A percentile compares a stretch with the other conserved stretches of the same genome.
phyloP scores from a whole-genome alignment of 1,140 invertebrate species.

The Camponotus pennsylvanicus region DNA sequence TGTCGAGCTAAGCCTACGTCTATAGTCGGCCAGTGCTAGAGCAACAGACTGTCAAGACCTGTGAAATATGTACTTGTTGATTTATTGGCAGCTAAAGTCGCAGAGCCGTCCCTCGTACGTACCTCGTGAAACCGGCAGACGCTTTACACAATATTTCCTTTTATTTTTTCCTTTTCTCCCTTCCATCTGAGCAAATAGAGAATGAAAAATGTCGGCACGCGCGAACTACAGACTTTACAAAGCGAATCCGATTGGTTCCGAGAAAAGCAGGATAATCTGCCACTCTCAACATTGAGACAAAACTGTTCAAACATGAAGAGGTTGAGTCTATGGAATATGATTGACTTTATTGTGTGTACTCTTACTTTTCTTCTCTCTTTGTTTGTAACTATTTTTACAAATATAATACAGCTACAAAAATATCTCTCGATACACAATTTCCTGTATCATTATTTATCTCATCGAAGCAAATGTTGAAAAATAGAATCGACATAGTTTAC shows the following conservation, averaged over 20 bases:
- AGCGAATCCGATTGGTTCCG: neutral
- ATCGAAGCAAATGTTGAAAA: neutral
- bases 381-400: neutral
- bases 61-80: constrained; percentile 70
- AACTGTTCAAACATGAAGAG: neutral
- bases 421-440: neutral
- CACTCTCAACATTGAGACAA: neutral
- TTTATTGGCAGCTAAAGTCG: constrained; percentile 72
- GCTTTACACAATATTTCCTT: neutral
- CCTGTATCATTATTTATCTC: neutral
- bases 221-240: neutral
- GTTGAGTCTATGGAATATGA: neutral
- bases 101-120: constrained; percentile 31
- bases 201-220: constrained; percentile 13
- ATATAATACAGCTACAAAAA: neutral
- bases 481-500: neutral
- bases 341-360: too few species aligned
- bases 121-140: constrained; percentile 25
- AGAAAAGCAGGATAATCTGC: neutral
- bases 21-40: constrained; percentile 1
- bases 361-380: neutral
- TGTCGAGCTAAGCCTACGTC: constrained; percentile 6
- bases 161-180: neutral
- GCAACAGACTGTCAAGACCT: constrained; percentile 57
- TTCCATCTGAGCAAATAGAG: neutral